Evolutionary conservation across 2,113 vertebrate genomes (phyloP), one percentile per base, ranked within the genome.

Genomic region (Hippocampus barbouri): DNA sequence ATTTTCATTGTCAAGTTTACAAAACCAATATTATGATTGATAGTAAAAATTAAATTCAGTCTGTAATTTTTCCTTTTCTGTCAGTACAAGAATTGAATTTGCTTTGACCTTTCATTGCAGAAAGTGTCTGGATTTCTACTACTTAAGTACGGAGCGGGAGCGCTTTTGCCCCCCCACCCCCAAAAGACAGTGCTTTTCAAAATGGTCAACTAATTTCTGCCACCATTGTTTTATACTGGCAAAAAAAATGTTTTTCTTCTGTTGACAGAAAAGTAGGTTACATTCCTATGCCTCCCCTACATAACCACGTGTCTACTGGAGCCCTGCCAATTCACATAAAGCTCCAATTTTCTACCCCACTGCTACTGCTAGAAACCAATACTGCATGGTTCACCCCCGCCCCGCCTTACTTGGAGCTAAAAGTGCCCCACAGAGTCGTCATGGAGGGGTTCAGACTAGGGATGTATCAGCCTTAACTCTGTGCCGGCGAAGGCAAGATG

Each of bases 371-470:
- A 92, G 93, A 87, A 91, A 93, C 94, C 83, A 93, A 92, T 79
- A 83, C 90, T 59, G 89, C 91, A 77, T 90, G 89, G 83, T 93
- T 90, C 75, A 92, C 93, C 53, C 81, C 91, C 85, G 87, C 63
- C 91, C 91, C 74, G 74, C 81, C 23, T 87, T 93, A 74, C 93
- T 93, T 80, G 85, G 30, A 92, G 93, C 59, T 89, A 94, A 90
- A 94, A 94, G 74, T 94, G 94, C 91, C 92, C 76, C 94, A 94
- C 30, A 77, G 90, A 57, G 93, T 95, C 91, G 93, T 93, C 76
- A 87, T 83, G 51, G 14, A 87, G 91, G 40, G 94, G 83, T 77
- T 74, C 74, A 49, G 64, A 34, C 5, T 43, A 40, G 63, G 45
- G 45, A 51, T 38, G 66, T 77, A 79, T 61, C 76, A 8, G 34